phyloP scores from a whole-genome alignment of 2,888 invertebrate genomes.

The Cotesia congregata region DNA sequence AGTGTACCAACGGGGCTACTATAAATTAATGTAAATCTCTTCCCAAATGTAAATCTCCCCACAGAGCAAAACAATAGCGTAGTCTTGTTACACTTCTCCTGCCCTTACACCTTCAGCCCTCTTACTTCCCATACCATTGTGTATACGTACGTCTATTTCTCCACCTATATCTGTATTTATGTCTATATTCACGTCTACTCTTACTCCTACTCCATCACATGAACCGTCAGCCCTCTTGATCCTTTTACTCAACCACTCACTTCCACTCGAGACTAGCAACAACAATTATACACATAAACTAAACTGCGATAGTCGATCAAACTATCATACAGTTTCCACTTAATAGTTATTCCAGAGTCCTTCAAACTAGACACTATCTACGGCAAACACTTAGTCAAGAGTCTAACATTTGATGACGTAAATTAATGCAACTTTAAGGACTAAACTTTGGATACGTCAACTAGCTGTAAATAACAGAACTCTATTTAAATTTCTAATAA shows the following conservation, averaged over 20 bases:
- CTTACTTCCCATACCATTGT: neutral
- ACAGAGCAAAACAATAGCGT: conserved; percentile 27
- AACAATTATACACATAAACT: conserved; percentile 33
- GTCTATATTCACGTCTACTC: neutral
- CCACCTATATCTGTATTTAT: neutral
- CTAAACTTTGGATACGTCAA: conserved; percentile 20
- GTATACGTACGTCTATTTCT: neutral
- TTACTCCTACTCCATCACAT: neutral
- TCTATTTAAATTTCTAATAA: conserved; percentile 1
- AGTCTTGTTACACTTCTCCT: neutral
- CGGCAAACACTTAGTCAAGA: conserved; percentile 22
- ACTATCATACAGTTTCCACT: conserved; percentile 25
- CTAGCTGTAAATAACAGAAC: conserved; percentile 16
- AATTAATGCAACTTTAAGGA: conserved; percentile 24
- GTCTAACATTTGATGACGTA: conserved; percentile 14
- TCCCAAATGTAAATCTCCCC: conserved; percentile 36
- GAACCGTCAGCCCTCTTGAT: neutral
- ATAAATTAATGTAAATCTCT: conserved; percentile 42
- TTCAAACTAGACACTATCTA: conserved; percentile 18
- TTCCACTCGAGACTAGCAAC: neutral
- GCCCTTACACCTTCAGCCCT: neutral
- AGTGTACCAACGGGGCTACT: conserved; percentile 11
- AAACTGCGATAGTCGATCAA: conserved; percentile 25
- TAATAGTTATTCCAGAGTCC: conserved; percentile 5
- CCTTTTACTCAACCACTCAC: neutral